A percentile compares a stretch with the other conserved stretches of the same genome.
These are phyloP conservation scores for Neopelma chrysocephalum DNA, from an alignment of 2,797 vertebrate species.

Conservation along the genomic window DNA sequence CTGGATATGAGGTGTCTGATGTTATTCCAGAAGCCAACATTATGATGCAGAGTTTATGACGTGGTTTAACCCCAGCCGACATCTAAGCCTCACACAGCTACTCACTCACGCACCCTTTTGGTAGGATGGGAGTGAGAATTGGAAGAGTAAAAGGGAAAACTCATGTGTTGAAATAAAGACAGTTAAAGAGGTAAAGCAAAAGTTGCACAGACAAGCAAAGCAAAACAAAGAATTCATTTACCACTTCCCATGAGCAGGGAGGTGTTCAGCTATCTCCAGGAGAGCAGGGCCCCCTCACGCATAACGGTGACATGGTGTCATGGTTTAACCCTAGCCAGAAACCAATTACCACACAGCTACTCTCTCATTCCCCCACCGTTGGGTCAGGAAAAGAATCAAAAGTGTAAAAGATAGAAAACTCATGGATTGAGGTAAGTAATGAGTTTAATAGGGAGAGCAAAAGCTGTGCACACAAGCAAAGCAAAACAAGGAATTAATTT, in stretches of 20 bases:
- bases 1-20: background rate
- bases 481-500: background rate
- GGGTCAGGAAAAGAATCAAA: background rate
- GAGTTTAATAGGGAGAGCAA: background rate
- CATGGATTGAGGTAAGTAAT: background rate
- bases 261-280: background rate
- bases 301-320: background rate
- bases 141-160: background rate
- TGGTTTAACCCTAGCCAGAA: background rate
- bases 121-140: rapidly evolving
- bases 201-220: background rate
- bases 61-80: background rate
- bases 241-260: background rate
- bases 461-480: background rate
- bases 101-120: background rate
- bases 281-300: background rate
- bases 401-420: background rate
- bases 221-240: background rate
- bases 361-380: background rate
- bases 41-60: background rate
- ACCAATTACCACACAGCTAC: background rate
- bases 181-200: background rate
- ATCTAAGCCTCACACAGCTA: rapidly evolving
- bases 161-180: background rate
- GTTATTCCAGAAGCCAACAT: background rate